Evolutionary conservation across 2,888 invertebrate genomes (phyloP).

Genomic region (Megalurothrips usitatus): DNA sequence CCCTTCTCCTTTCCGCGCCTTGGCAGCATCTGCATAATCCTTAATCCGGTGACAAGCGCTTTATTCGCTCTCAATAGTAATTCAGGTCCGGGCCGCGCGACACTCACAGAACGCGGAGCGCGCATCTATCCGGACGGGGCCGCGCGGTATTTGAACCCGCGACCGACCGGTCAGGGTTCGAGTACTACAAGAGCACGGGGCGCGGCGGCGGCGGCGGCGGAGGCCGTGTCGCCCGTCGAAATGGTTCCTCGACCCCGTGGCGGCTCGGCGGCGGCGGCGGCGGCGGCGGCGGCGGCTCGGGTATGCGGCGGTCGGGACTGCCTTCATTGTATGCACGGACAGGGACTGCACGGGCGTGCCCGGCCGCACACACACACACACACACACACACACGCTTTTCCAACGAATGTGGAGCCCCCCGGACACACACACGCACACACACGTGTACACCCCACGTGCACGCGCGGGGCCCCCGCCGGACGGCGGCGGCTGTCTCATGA

Average conservation of each 20-base stretch:
- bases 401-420: too few species aligned
- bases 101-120: not conserved
- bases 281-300: not conserved
- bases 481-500: too few species aligned
- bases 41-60: slow-evolving; percentile 12
- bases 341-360: not conserved
- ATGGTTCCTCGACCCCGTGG: too few species aligned
- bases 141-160: too few species aligned
- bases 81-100: slow-evolving; percentile 1
- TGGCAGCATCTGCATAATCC: slow-evolving; percentile 1
- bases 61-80: not conserved
- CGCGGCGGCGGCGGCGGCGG: not conserved
- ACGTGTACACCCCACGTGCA: too few species aligned
- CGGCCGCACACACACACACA: too few species aligned
- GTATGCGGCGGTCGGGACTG: not conserved
- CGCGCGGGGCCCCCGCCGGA: too few species aligned
- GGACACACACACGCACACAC: too few species aligned
- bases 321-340: slow-evolving; percentile 20
- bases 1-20: not conserved
- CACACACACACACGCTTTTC: too few species aligned
- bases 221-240: too few species aligned
- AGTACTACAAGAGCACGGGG: too few species aligned
- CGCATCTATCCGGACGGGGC: not conserved
- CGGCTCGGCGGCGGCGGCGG: not conserved
- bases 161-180: not conserved